Evolutionary conservation across 2,888 invertebrate species (phyloP).

Genomic region (Elysia crispata): DNA sequence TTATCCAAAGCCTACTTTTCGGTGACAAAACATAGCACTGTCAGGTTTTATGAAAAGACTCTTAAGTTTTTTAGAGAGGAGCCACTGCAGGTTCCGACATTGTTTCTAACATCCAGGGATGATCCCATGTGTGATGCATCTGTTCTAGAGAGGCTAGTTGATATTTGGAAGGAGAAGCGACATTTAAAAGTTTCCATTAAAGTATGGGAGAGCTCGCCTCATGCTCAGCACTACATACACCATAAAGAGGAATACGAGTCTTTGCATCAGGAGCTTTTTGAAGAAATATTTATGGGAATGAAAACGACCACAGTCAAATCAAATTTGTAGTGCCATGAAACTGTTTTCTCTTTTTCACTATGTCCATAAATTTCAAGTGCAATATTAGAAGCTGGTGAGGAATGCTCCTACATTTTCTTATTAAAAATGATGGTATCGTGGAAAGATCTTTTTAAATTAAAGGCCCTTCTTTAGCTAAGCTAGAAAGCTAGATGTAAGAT

Average conservation of each 20-base stretch:
- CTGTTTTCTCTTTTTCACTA: too few relatives aligned
- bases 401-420: too few relatives aligned
- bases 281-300: conserved; percentile 12
- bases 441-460: too few relatives aligned
- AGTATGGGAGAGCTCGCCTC: conserved; percentile 57
- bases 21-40: conserved; percentile 58
- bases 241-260: conserved; percentile 39
- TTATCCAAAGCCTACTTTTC: conserved; percentile 58
- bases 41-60: conserved; percentile 60
- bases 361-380: too few relatives aligned
- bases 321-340: too few relatives aligned
- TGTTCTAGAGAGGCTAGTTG: conserved; percentile 52
- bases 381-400: too few relatives aligned
- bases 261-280: conserved; percentile 12
- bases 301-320: too few relatives aligned
- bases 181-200: conserved; percentile 50
- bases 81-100: conserved; percentile 59
- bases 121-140: conserved; percentile 64
- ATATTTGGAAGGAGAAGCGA: conserved; percentile 53
- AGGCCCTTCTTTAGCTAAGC: too few relatives aligned
- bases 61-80: conserved; percentile 55
- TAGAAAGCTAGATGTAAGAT: too few relatives aligned
- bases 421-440: too few relatives aligned
- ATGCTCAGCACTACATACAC: conserved; percentile 48
- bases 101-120: conserved; percentile 59